Conservation (phyloP, 2,113 vertebrate genomes). For the Rafetus swinhoei region DNA sequence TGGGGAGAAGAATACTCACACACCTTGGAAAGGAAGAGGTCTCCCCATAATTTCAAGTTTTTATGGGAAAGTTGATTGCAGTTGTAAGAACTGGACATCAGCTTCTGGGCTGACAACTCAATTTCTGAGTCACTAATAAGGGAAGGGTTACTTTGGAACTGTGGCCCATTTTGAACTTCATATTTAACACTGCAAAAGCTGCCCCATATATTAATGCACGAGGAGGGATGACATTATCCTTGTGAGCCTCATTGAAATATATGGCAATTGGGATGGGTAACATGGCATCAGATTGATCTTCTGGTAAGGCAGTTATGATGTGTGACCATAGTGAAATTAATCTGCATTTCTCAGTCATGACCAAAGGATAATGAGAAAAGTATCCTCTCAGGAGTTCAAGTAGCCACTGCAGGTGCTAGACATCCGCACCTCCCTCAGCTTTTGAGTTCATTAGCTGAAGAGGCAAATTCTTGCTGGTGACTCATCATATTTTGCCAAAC, state of each 20-base stretch:
- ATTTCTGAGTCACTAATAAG: neutral
- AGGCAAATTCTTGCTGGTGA: constrained; percentile 19
- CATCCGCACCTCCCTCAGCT: constrained; percentile 54
- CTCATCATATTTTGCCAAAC: neutral
- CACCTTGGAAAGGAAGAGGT: neutral
- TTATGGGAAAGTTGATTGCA: neutral
- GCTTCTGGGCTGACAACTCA: neutral
- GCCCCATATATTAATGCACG: neutral
- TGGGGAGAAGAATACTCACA: neutral
- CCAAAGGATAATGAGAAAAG: constrained; percentile 59
- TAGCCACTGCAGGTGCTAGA: constrained; percentile 62
- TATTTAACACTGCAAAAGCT: constrained; percentile 41
- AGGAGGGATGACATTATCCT: constrained; percentile 22
- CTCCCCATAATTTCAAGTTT: neutral
- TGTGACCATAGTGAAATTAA: constrained; percentile 70
- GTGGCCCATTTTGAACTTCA: neutral
- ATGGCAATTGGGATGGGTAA: constrained; percentile 50
- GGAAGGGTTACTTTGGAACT: neutral
- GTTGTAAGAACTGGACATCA: constrained; percentile 14
- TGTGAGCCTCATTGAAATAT: constrained; percentile 13
- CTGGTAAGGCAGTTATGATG: constrained; percentile 53
- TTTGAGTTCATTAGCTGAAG: neutral
- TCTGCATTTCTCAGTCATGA: constrained; percentile 63
- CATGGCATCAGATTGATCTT: constrained; percentile 62
- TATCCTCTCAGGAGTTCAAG: constrained; percentile 26